Conservation (phyloP, 1,140 invertebrate species). For the Neoseiulus cucumeris region DNA sequence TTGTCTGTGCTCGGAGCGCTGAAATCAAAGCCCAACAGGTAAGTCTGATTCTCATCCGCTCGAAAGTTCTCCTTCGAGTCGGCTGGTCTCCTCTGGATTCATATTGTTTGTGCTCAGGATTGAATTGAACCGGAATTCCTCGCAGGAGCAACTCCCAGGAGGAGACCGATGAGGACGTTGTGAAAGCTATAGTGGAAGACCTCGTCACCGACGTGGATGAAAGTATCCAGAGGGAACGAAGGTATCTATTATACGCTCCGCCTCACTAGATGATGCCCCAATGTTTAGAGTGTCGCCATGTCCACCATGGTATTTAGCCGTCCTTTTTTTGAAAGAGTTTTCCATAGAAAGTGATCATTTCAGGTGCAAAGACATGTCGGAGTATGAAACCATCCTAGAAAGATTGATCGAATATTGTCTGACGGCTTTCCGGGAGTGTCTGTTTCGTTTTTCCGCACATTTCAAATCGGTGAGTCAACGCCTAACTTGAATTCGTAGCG, state of each 20-base stretch:
- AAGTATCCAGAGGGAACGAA: background rate
- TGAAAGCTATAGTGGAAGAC: background rate
- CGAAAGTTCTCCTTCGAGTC: background rate
- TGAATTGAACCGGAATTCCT: too few relatives aligned
- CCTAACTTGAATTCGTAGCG: too few relatives aligned
- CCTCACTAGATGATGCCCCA: too few relatives aligned
- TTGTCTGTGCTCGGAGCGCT: background rate
- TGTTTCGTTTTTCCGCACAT: conserved; percentile 63
- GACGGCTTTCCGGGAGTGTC: conserved; percentile 56
- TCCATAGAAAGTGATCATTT: background rate
- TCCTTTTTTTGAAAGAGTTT: background rate
- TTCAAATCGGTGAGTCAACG: conserved; percentile 78
- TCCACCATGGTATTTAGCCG: too few relatives aligned
- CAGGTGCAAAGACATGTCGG: conserved; percentile 13
- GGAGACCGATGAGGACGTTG: conserved; percentile 12
- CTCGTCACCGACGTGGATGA: background rate
- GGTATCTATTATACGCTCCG: background rate
- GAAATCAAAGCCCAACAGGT: background rate
- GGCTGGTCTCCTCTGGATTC: too few relatives aligned
- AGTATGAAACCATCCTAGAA: conserved; percentile 18
- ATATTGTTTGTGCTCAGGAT: too few relatives aligned
- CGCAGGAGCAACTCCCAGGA: conserved; percentile 12
- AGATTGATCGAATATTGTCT: conserved; percentile 40
- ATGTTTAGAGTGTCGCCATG: too few relatives aligned
- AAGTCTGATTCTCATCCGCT: background rate